Evolutionary conservation across 2,888 invertebrate genomes (phyloP).

Genomic region (Capitulum mitella): DNA sequence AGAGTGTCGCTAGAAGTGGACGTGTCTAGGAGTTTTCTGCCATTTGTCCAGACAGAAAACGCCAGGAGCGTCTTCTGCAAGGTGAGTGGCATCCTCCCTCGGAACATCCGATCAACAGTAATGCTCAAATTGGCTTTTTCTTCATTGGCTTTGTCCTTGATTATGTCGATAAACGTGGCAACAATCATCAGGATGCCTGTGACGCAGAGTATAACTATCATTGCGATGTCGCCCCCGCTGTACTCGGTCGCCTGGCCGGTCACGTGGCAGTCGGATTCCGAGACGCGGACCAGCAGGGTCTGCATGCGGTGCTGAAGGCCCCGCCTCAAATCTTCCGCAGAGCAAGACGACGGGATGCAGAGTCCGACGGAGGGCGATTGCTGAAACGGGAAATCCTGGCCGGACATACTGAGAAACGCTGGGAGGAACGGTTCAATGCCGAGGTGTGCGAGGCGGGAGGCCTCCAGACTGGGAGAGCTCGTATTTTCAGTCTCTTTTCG

Average conservation of each 20-base stretch:
- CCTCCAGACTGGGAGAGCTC: too few relatives aligned
- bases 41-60: neutral
- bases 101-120: neutral
- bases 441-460: neutral
- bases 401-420: neutral
- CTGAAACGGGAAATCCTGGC: too few relatives aligned
- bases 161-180: neutral
- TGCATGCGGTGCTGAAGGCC: neutral
- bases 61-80: neutral
- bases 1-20: neutral
- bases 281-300: neutral
- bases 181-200: neutral
- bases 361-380: neutral
- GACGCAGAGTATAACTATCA: neutral
- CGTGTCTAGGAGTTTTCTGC: neutral
- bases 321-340: neutral
- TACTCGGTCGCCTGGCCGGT: neutral
- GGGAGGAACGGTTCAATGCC: neutral
- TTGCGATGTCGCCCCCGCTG: neutral
- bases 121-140: neutral
- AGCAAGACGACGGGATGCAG: constrained; percentile 3
- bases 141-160: neutral
- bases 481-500: neutral
- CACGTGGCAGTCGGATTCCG: neutral
- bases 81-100: neutral